These are phyloP conservation scores for Leptinotarsa lineolata DNA, from an alignment of 1,140 invertebrate genomes.

Conservation along the genomic window DNA sequence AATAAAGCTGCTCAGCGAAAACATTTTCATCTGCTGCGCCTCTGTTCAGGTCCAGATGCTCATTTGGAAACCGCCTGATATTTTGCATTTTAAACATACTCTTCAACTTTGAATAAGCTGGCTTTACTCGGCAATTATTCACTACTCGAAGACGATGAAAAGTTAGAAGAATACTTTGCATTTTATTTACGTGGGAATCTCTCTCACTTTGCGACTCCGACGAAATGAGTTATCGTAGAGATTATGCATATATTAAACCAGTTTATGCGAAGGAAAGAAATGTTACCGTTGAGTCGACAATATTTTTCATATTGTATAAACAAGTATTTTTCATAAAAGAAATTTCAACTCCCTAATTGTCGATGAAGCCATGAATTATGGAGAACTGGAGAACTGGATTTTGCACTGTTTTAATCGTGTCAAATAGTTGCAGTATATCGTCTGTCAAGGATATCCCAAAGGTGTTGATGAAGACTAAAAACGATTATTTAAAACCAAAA, in stretches of 20 bases:
- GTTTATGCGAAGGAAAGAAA: too few relatives aligned
- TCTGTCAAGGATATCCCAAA: too few relatives aligned
- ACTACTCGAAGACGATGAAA: constrained; percentile 17
- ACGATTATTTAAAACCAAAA: too few relatives aligned
- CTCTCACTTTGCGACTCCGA: background rate
- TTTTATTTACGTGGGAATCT: constrained; percentile 24
- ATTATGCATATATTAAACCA: constrained; percentile 1
- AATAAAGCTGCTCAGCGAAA: background rate
- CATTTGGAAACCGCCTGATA: constrained; percentile 13
- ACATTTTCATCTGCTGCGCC: background rate
- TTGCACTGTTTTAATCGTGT: too few relatives aligned
- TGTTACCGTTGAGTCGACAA: too few relatives aligned
- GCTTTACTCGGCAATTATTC: constrained; percentile 27
- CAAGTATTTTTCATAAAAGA: too few relatives aligned
- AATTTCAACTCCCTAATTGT: too few relatives aligned
- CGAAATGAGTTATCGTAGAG: background rate
- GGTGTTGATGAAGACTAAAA: too few relatives aligned
- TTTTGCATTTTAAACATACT: constrained; percentile 16
- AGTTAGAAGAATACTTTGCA: constrained; percentile 26
- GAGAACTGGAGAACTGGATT: too few relatives aligned
- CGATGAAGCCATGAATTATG: too few relatives aligned
- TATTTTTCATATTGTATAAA: too few relatives aligned
- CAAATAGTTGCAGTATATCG: too few relatives aligned
- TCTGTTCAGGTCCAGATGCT: constrained; percentile 11
- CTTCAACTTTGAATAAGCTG: constrained; percentile 18